Base-by-base conservation (phyloP, 2,888 invertebrate species). In the Drosophila gaucha region DNA sequence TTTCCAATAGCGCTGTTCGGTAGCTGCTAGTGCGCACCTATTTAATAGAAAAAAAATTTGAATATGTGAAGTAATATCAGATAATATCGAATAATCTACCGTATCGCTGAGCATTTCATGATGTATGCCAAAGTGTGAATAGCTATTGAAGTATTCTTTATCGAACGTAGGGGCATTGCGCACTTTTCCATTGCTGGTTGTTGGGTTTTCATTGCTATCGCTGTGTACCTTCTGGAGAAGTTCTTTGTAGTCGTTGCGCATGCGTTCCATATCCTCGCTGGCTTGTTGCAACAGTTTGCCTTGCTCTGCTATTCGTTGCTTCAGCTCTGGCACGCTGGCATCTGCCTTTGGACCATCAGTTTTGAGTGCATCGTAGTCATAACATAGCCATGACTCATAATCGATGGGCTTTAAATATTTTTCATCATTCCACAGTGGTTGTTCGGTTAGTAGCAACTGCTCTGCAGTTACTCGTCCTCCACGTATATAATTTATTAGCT, bases 41-140 rank as follows among this genome's bases (percentile, higher is more conserved):
- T 36, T 22, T 18, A 0, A 46, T 5, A 6, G 20, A 20, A 2
- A 28, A 28, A 28, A 28, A n/a, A n/a, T n/a, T n/a, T 6, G 9
- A n/a, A 12, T 30, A 30, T 30, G 2, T 30, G 2, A 4, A 35
- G 6, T 6, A 26, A 26, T 26, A 28, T 10, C 16, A 30, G 12
- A 5, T 14, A 8, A n/a, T 26, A 22, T 28, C 24, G 12, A n/a
- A 31, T 1, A 6, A 0, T 26, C n/a, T 30, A 73, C 73, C 90
- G 94, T 94, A 90, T 98, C 98, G 88, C 96, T 95, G 33, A 99
- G 93, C 99, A 99, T 99, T 89, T 97, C 97, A 89, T 97, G 95
- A 92, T 99, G 99, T 86, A 98, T 98, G 20, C 95, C 95, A 92
- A 96, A 97, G 92, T 98, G 97, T 50, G 97, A 95, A 89, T 98